Base-by-base conservation (phyloP, 2,113 vertebrate species). In the Xiphophorus couchianus region DNA sequence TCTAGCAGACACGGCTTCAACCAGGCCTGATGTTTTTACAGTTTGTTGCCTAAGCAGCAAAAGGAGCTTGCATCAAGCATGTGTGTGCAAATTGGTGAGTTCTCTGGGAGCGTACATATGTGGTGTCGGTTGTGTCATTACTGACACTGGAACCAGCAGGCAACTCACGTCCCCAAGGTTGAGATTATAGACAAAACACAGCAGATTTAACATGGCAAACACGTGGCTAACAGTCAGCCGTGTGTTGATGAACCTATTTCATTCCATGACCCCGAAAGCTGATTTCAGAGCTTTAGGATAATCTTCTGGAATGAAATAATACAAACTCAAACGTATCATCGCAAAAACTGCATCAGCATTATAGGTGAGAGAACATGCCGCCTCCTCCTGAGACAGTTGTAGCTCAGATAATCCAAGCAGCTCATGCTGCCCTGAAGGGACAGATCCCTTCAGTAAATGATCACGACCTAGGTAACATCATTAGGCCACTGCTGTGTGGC, bases 401-500 rank as follows among this genome's bases (percentile, higher is more conserved):
- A 31, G 84, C 74, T 84, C 69, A 37, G 73, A 80, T 82, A 77
- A 70, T 67, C 71, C 64, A 62, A 79, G 77, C 80, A 82, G 74
- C 13, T 71, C 78, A 58, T 82, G 51, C 76, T 79, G 66, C 85
- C 86, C 86, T 17, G 77, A 69, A 76, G 91, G 84, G 84, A 90
- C 83, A 84, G 84, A 66, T 79, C 65, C 76, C 82, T 66, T 84
- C 74, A 73, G 84, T 69, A 78, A 86, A 87, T 68, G 71, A 85
- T 86, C 74, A 66, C 71, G n/a, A 88, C 76, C 82, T 4, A 9
- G 73, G 80, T 82, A 76, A 81, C 87, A 85, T 91, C 91, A 89
- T 92, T 91, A 89, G 82, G 80, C 70, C 27, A 66, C 74, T 71
- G 84, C 86, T 79, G 80, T 73, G 86, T 66, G 83, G 81, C 78